Evolutionary conservation across 2,797 vertebrate species (phyloP).

Genomic region (Gephyroberyx darwinii): DNA sequence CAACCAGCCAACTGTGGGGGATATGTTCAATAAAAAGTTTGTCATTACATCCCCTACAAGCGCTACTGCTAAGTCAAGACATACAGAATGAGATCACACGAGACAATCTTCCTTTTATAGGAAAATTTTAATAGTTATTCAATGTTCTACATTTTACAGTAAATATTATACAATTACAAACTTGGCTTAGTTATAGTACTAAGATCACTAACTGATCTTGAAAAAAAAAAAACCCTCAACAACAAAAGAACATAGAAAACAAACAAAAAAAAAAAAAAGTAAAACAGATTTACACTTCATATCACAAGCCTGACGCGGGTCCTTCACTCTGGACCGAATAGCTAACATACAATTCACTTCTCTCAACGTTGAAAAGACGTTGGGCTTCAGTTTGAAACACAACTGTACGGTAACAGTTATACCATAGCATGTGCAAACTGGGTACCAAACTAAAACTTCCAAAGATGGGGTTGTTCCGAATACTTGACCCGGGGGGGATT

Average conservation of each 20-base stretch:
- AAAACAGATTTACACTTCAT: conserved; percentile 92
- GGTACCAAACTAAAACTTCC: conserved; percentile 81
- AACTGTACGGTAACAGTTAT: conserved; percentile 79
- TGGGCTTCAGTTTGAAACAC: conserved; percentile 80
- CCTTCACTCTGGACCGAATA: conserved; percentile 83
- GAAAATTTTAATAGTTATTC: conserved; percentile 99
- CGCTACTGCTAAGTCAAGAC: neutral
- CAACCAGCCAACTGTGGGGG: too few relatives aligned
- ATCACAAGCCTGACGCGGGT: conserved; percentile 88
- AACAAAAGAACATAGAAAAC: conserved; percentile 48
- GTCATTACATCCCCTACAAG: too few relatives aligned
- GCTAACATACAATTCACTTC: conserved; percentile 83
- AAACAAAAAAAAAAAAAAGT: conserved; percentile 58
- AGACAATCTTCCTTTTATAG: conserved; percentile 83
- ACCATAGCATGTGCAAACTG: conserved; percentile 82
- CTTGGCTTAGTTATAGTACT: conserved; percentile 98
- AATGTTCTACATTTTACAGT: conserved; percentile 99
- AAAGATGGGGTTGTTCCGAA: conserved; percentile 79
- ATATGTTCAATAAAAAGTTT: too few relatives aligned
- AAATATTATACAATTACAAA: conserved; percentile 99
- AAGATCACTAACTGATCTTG: conserved; percentile 95
- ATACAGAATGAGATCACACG: neutral
- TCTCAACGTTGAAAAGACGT: conserved; percentile 79
- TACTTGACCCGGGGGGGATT: conserved; percentile 77
- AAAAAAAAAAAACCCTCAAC: conserved; percentile 74